These are phyloP conservation scores for Scolopax rusticola DNA, from an alignment of 2,797 vertebrate species.

Conservation along the genomic window DNA sequence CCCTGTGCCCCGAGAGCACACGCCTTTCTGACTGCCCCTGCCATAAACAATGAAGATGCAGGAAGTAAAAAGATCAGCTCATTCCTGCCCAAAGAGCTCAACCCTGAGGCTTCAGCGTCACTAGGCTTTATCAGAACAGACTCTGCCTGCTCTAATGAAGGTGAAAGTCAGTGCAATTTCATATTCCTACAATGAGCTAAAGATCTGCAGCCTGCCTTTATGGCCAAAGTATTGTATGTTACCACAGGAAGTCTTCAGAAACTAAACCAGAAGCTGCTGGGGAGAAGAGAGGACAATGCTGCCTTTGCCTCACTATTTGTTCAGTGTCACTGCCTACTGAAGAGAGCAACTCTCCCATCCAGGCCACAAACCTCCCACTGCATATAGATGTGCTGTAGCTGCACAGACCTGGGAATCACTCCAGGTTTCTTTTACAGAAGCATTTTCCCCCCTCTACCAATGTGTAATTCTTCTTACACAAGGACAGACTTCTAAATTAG, in stretches of 20 bases:
- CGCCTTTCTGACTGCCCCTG: background rate
- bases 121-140: background rate
- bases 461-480: background rate
- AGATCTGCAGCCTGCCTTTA: background rate
- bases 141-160: background rate
- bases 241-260: background rate
- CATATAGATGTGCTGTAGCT: background rate
- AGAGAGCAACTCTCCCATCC: background rate
- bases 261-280: background rate
- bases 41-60: background rate
- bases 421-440: background rate
- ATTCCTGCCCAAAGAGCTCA: background rate
- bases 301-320: background rate
- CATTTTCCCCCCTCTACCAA: accelerated
- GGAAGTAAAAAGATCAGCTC: background rate
- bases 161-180: background rate
- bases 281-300: background rate
- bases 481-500: background rate
- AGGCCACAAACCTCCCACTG: background rate
- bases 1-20: background rate
- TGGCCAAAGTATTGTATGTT: accelerated
- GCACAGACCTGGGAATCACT: background rate
- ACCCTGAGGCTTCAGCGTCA: background rate
- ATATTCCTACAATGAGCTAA: background rate
- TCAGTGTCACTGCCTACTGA: background rate